These are phyloP conservation scores for Mesocricetus auratus DNA, from an alignment of 2,113 vertebrate genomes.

Conservation along the genomic window DNA sequence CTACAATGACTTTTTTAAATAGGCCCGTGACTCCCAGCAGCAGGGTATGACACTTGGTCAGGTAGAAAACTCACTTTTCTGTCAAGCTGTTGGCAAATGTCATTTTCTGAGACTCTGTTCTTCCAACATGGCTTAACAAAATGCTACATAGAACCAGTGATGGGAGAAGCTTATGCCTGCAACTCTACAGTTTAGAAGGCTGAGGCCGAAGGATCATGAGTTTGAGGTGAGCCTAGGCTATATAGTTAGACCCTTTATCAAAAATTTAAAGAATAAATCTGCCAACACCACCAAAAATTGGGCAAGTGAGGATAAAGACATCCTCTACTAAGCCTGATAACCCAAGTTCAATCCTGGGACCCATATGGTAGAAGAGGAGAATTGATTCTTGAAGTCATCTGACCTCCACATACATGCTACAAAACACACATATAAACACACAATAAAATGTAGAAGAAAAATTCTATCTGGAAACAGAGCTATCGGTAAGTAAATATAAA, in stretches of 20 bases:
- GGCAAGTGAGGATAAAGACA: no score
- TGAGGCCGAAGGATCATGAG: background rate
- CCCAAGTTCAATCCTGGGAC: background rate
- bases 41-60: conserved; percentile 54
- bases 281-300: background rate
- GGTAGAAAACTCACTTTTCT: conserved; percentile 77
- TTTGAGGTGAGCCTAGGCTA: background rate
- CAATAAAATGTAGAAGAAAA: background rate
- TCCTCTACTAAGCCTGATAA: background rate
- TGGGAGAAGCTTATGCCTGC: background rate
- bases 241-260: background rate
- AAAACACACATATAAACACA: background rate
- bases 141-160: background rate
- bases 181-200: background rate
- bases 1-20: conserved; percentile 62
- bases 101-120: conserved; percentile 77
- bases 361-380: background rate
- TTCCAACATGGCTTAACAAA: conserved; percentile 72
- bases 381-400: background rate
- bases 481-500: conserved; percentile 13
- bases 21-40: conserved; percentile 78
- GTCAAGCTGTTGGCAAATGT: conserved; percentile 58
- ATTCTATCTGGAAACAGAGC: background rate
- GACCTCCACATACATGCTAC: background rate
- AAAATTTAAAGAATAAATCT: no score